Base-by-base conservation (phyloP, 2,888 invertebrate genomes). In the Anticlea derivata region DNA sequence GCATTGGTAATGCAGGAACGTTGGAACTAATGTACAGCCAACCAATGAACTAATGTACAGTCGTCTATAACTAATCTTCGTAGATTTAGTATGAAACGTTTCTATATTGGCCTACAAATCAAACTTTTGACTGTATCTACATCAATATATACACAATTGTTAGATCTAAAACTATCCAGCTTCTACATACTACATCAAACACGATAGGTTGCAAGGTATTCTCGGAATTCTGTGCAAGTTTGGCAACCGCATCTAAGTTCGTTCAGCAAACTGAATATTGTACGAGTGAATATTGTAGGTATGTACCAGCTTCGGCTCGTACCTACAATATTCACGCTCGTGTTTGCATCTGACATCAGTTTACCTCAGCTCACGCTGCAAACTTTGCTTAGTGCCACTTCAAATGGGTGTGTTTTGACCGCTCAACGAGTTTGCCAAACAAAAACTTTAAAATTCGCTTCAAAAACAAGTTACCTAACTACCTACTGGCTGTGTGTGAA, bases 201-300 rank as follows among this genome's bases (percentile, higher is more conserved):
- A 17, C 6, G 17, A 31, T 17, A 48, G 30, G 29, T 45, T 30
- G 30, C 34, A 27, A 31, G 33, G 34, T 47, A 40, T 34, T 33
- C 11, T 11, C 20, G 26, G 26, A 39, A 40, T 27, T 33, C 27
- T 33, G 17, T 29, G 33, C 34, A 49, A 37, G 24, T 51, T 47
- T 52, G 26, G 35, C 8, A 52, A 20, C 17, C 5, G 8, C 38
- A 43, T 52, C 29, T 7, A 26, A 43, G 41, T 33, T 52, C 26
- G 39, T 39, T 29, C 12, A 17, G 40, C 46, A 31, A 46, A 41
- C 46, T 45, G 35, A 34, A 40, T 40, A 50, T 38, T 43, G 26
- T 34, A 39, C 7, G 13, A n/a, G n/a, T n/a, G n/a, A n/a, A n/a
- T n/a, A n/a, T n/a, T n/a, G n/a, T n/a, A n/a, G n/a, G n/a, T n/a